Conservation (phyloP, 2,888 invertebrate species). For the Tetanocera ferruginea region DNA sequence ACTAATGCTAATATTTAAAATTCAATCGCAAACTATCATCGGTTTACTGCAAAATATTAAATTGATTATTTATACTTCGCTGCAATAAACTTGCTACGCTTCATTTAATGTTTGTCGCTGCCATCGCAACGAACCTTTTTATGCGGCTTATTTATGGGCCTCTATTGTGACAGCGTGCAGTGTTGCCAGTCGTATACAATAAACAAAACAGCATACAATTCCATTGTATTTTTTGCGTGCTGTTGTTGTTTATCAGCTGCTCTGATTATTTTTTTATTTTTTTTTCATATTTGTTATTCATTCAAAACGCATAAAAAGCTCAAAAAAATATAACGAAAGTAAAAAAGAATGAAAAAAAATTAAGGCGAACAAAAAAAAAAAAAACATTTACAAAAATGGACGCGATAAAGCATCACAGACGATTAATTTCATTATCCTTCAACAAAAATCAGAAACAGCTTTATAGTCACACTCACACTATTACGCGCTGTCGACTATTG, state of each 20-base stretch:
- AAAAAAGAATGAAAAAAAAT: conserved; percentile 18
- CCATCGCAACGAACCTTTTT: conserved; percentile 8
- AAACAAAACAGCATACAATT: conserved; percentile 14
- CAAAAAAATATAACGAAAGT: conserved; percentile 7
- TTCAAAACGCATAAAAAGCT: conserved; percentile 23
- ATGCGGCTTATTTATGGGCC: conserved; percentile 31
- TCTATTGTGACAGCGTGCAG: conserved; percentile 20
- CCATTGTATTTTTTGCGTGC: conserved; percentile 6
- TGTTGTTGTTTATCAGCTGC: conserved; percentile 11
- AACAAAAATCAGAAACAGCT: conserved; percentile 45
- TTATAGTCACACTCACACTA: conserved; percentile 16
- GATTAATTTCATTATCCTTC: conserved; percentile 50
- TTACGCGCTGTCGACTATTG: background rate
- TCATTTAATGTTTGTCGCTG: conserved; percentile 16
- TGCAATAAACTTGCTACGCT: conserved; percentile 12
- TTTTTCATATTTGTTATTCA: background rate
- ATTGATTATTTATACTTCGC: conserved; percentile 2
- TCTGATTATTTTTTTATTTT: background rate
- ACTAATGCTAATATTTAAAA: background rate
- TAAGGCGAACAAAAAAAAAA: background rate
- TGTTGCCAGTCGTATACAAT: conserved; percentile 31
- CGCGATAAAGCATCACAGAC: conserved; percentile 47
- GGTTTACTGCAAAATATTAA: background rate
- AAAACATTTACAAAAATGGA: conserved; percentile 10
- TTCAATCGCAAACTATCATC: background rate